Percentiles rank a stretch among this genome's conserved stretches.
These are phyloP conservation scores for Nymphalis urticae DNA, from an alignment of 2,888 invertebrate genomes.

Conservation along the genomic window DNA sequence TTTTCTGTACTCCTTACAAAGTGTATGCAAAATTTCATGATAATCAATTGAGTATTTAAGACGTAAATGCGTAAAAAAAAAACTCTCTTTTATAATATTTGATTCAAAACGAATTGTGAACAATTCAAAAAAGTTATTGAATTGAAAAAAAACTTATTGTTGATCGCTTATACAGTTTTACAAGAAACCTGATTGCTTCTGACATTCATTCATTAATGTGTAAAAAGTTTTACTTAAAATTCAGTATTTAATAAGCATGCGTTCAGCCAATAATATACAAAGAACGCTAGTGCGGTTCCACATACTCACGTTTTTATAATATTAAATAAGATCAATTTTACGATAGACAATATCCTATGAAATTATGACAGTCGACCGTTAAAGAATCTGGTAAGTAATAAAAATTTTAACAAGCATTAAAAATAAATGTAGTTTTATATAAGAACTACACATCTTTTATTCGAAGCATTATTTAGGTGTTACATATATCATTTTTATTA, in stretches of 20 bases:
- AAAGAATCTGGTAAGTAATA: slow-evolving; percentile 34
- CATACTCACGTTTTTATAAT: slow-evolving; percentile 19
- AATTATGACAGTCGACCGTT: slow-evolving; percentile 23
- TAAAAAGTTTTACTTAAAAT: slow-evolving; percentile 2
- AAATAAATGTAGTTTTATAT: slow-evolving; percentile 9
- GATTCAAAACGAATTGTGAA: background rate
- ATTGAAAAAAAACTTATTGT: background rate
- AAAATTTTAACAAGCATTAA: slow-evolving; percentile 27
- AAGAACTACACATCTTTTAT: slow-evolving; percentile 26
- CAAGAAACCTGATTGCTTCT: background rate
- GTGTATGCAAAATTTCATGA: no score
- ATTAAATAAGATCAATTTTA: slow-evolving; percentile 24
- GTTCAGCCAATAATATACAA: background rate
- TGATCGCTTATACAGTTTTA: background rate
- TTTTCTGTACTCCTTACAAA: no score
- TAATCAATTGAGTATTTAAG: no score
- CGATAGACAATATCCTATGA: slow-evolving; percentile 30
- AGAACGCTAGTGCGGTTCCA: slow-evolving; percentile 17
- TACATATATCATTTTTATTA: no score
- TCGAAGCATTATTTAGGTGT: slow-evolving; percentile 6
- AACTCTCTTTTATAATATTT: background rate
- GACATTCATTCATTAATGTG: background rate
- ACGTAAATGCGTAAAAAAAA: no score
- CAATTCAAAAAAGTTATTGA: background rate
- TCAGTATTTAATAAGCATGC: background rate